These are phyloP conservation scores for Tyria jacobaeae DNA, from an alignment of 2,888 invertebrate species.

Conservation along the genomic window DNA sequence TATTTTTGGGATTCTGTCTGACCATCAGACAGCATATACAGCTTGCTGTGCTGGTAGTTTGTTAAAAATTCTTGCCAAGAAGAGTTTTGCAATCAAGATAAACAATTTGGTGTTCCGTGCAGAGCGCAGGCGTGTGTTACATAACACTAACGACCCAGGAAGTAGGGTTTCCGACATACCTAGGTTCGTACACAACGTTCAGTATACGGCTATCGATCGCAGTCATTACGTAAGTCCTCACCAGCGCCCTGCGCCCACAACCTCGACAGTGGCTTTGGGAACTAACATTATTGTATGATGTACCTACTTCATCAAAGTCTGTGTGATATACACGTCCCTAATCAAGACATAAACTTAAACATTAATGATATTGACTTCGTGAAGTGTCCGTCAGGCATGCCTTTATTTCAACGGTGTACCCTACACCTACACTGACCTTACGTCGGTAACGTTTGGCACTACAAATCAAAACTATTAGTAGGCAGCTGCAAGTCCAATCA, in stretches of 20 bases:
- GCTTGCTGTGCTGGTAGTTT: too few species aligned
- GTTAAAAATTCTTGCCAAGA: too few species aligned
- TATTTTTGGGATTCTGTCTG: too few species aligned
- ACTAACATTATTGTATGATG: neutral
- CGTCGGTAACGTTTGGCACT: too few species aligned
- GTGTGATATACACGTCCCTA: too few species aligned
- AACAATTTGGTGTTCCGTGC: neutral
- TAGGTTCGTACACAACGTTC: slow-evolving; percentile 38
- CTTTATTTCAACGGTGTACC: too few species aligned
- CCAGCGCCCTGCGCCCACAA: slow-evolving; percentile 10
- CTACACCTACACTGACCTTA: too few species aligned
- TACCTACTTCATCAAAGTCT: neutral
- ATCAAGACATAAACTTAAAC: neutral
- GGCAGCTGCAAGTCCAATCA: too few species aligned
- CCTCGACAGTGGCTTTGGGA: slow-evolving; percentile 1
- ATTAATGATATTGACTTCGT: neutral
- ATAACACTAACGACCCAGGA: slow-evolving; percentile 48
- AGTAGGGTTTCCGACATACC: slow-evolving; percentile 33
- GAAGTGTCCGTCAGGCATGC: too few species aligned
- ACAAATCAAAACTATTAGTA: too few species aligned
- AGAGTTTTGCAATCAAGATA: neutral
- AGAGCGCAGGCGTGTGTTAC: slow-evolving; percentile 48
- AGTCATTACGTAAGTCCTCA: slow-evolving; percentile 36
- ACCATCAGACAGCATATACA: too few species aligned
- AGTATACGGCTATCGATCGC: slow-evolving; percentile 39